Percentiles rank a stretch among this genome's conserved stretches.
These are phyloP conservation scores for Monopterus albus DNA, from an alignment of 2,113 vertebrate genomes.

Conservation along the genomic window DNA sequence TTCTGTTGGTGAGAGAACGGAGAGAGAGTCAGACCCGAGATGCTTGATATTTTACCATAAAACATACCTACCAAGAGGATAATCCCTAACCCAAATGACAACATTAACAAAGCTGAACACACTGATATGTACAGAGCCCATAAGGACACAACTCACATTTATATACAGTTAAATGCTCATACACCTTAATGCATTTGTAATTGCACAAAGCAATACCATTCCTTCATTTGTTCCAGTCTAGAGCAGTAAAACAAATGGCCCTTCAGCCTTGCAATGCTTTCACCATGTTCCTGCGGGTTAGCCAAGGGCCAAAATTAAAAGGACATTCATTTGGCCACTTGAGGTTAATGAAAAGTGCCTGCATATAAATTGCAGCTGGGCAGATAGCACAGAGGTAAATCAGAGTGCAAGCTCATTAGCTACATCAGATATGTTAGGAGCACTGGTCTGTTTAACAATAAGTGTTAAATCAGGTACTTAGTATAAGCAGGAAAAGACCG, in stretches of 20 bases:
- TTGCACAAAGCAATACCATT: background rate
- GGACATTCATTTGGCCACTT: slow-evolving; percentile 43
- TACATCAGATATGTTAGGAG: slow-evolving; percentile 45
- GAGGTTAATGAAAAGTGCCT: slow-evolving; percentile 61
- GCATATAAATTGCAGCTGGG: slow-evolving; percentile 37
- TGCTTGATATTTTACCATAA: background rate
- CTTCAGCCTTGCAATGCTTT: background rate
- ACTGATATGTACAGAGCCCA: no score
- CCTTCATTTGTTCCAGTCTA: background rate
- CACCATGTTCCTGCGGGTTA: background rate
- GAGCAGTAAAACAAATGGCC: background rate
- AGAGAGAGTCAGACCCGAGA: background rate
- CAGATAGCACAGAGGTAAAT: slow-evolving; percentile 46
- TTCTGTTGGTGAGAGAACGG: slow-evolving; percentile 78
- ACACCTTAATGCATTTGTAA: background rate
- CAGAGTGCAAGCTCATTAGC: slow-evolving; percentile 55
- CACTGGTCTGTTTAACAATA: slow-evolving; percentile 28
- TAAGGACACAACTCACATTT: background rate
- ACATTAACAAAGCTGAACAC: background rate
- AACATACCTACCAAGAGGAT: background rate
- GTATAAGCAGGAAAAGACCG: background rate
- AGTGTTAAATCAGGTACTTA: slow-evolving; percentile 43
- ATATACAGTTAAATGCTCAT: background rate
- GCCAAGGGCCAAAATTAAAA: slow-evolving; percentile 30
- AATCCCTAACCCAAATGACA: background rate